Evolutionary conservation across 2,797 vertebrate species (phyloP).

Genomic region (Neosalanx taihuensis): DNA sequence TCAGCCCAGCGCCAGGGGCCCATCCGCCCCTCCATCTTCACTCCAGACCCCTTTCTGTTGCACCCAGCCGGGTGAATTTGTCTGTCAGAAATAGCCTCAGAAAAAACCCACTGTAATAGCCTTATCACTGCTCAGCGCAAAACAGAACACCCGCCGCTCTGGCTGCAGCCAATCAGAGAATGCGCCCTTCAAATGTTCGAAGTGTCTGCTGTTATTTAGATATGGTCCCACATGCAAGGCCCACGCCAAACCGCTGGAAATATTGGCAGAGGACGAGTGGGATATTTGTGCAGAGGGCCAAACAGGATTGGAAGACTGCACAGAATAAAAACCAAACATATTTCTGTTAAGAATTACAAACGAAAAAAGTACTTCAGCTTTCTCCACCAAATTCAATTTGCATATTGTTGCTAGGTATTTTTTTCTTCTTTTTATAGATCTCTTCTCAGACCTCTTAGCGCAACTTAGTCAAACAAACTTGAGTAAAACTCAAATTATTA

Average conservation of each 20-base stretch:
- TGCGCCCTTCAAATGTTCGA: conserved; percentile 65
- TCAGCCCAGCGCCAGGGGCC: conserved; percentile 41
- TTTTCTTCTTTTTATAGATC: not conserved
- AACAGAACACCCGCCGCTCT: conserved; percentile 52
- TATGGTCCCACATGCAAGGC: conserved; percentile 55
- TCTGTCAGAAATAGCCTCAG: conserved; percentile 43
- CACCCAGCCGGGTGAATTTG: conserved; percentile 39
- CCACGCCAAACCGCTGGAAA: conserved; percentile 60
- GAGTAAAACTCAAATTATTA: not conserved
- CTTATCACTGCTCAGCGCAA: conserved; percentile 55
- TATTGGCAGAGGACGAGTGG: conserved; percentile 54
- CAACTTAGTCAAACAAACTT: not conserved
- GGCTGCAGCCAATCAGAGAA: conserved; percentile 51
- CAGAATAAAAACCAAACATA: conserved; percentile 1
- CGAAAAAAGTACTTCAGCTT: not conserved
- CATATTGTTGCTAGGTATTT: not conserved
- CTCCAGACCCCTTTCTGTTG: conserved; percentile 33
- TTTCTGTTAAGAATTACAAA: conserved; percentile 9
- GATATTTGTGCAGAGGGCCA: conserved; percentile 54
- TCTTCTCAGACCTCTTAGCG: not conserved
- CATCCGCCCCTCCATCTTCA: conserved; percentile 34
- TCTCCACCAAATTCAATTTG: conserved; percentile 1
- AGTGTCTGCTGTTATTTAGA: conserved; percentile 65
- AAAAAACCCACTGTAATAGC: conserved; percentile 49
- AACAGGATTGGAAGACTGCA: conserved; percentile 31